These are phyloP conservation scores for Colletes latitarsis DNA, from an alignment of 1,140 invertebrate genomes.

Conservation along the genomic window DNA sequence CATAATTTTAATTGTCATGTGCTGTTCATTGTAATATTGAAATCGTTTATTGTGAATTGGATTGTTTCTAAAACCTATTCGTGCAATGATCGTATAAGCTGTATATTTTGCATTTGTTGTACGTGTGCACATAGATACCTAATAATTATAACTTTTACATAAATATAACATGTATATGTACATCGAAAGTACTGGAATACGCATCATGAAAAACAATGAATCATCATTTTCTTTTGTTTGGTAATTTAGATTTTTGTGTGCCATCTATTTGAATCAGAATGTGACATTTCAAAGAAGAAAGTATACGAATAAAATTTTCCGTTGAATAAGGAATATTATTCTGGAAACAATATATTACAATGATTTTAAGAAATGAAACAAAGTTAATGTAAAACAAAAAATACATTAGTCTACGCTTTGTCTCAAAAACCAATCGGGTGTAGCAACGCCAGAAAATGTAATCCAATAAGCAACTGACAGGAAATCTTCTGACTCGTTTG, in stretches of 20 bases:
- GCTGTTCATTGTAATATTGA: background rate
- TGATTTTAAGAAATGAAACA: background rate
- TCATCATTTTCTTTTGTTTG: slow-evolving; percentile 27
- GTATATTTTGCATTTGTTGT: background rate
- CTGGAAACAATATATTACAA: background rate
- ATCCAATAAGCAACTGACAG: slow-evolving; percentile 28
- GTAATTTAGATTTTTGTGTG: background rate
- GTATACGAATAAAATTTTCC: slow-evolving; percentile 10
- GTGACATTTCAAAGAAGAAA: slow-evolving; percentile 4
- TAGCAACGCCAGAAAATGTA: slow-evolving; percentile 24
- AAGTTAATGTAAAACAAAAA: background rate
- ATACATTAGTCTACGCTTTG: slow-evolving; percentile 40
- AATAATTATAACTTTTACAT: background rate
- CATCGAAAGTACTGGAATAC: slow-evolving; percentile 10
- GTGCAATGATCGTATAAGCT: background rate
- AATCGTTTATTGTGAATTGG: background rate
- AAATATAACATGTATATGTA: background rate
- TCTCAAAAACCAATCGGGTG: slow-evolving; percentile 39
- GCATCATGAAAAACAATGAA: slow-evolving; percentile 16
- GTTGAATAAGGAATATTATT: background rate
- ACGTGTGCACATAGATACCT: background rate
- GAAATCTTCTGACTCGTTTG: slow-evolving; percentile 6
- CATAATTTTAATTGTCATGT: background rate
- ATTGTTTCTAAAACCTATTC: background rate
- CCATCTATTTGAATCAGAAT: background rate